phyloP scores from a whole-genome alignment of 2,797 vertebrate species.

The Ispidina picta region DNA sequence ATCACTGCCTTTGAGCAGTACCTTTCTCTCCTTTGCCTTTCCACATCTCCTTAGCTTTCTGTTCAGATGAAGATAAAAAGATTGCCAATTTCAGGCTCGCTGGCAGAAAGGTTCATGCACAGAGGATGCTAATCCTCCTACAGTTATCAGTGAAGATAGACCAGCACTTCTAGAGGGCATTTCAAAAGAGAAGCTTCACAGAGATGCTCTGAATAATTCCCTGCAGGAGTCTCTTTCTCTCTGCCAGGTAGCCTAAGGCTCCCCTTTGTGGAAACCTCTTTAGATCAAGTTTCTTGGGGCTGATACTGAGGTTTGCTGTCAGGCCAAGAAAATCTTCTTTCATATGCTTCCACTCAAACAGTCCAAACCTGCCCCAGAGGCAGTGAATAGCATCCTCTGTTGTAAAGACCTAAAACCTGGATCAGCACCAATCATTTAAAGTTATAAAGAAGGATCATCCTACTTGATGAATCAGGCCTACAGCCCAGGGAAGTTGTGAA shows the following conservation, averaged over 20 bases:
- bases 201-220: slow-evolving; percentile 21
- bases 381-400: slow-evolving; percentile 29
- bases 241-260: slow-evolving; percentile 52
- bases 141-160: neutral
- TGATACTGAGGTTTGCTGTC: slow-evolving; percentile 34
- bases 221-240: slow-evolving; percentile 17
- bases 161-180: slow-evolving; percentile 15
- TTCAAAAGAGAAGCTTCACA: slow-evolving; percentile 30
- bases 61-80: neutral
- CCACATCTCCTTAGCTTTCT: neutral
- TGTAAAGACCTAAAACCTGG: slow-evolving; percentile 51
- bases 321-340: slow-evolving; percentile 50
- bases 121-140: neutral
- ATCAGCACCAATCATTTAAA: slow-evolving; percentile 31
- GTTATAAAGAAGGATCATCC: slow-evolving; percentile 32
- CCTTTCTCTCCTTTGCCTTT: neutral
- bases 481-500: slow-evolving; percentile 34
- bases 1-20: neutral
- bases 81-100: neutral
- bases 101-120: neutral
- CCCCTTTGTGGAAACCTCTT: slow-evolving; percentile 48
- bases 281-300: slow-evolving; percentile 34
- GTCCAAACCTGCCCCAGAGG: slow-evolving; percentile 33
- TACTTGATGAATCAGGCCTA: slow-evolving; percentile 51
- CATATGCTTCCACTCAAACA: slow-evolving; percentile 45